Percentiles rank a stretch among this genome's conserved stretches.
Conservation (phyloP, 1,140 invertebrate genomes). For the Eurosta solidaginis region DNA sequence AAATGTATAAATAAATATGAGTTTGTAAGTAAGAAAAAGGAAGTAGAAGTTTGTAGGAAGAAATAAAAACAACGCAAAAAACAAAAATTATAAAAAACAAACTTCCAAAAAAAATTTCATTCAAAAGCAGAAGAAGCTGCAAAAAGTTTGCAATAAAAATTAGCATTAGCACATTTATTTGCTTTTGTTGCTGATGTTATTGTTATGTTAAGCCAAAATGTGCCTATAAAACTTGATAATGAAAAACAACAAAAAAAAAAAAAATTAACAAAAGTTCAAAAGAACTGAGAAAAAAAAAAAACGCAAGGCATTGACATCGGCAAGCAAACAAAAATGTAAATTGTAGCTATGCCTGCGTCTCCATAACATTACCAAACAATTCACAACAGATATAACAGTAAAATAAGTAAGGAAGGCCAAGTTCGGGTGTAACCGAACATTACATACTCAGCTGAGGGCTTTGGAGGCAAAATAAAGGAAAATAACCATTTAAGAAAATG, state of each 20-base stretch:
- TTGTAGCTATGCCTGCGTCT: no score
- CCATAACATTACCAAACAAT: not conserved
- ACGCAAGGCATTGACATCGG: slow-evolving; percentile 6
- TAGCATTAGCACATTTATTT: not conserved
- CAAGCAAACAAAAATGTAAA: not conserved
- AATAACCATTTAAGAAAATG: no score
- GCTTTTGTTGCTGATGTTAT: not conserved
- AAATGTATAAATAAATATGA: not conserved
- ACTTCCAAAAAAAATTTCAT: not conserved
- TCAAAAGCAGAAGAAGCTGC: not conserved
- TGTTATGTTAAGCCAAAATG: not conserved
- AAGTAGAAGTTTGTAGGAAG: not conserved
- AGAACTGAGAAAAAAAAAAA: not conserved
- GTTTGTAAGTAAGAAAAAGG: not conserved
- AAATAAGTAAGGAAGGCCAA: not conserved
- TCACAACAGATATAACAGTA: not conserved
- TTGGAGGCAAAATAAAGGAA: no score
- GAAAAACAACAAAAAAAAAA: not conserved
- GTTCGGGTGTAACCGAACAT: not conserved
- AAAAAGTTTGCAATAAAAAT: not conserved
- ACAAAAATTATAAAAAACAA: not conserved
- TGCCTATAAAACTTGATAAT: not conserved
- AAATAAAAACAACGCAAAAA: not conserved
- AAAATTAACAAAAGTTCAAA: not conserved
- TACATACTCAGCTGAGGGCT: not conserved